Base-by-base conservation (phyloP, 2,888 invertebrate species). In the Chouioia cunea region DNA sequence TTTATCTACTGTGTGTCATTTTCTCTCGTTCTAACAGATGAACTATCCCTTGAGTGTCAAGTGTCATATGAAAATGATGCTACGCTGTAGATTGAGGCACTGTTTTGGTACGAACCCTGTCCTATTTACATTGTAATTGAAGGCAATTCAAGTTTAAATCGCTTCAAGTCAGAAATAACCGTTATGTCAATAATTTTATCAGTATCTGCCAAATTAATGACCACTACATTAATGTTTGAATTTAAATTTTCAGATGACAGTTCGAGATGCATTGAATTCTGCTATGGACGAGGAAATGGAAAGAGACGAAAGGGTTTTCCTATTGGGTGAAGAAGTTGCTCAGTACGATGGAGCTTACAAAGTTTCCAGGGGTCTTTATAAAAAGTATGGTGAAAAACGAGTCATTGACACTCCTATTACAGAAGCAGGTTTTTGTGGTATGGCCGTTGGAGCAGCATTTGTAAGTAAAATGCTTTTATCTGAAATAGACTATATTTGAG, bases 331-430 rank as follows among this genome's bases (percentile, higher is more conserved):
- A 86, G 99, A 99, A 88, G 99, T 99, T 0, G 99, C 98, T n/a
- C 92, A 94, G 86, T 99, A 98, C 82, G 98, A 99, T 84, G 99
- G 99, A 74, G 97, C 98, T 59, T 99, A 99, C 84, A 95, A 98
- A 93, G 94, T 99, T 36, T 93, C 92, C 72, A 89, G 89, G 86
- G 99, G 99, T 3, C 88, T 99, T 15, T 98, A 97, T 97, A 97
- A 97, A 86, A 99, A 99, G 83, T 98, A 96, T 85, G 99, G 99
- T 0, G 99, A 99, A 83, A 95, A 96, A 85, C 89, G 99, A 79
- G 93, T 99, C 8, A 93, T 97, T 71, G 99, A 99, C 85, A 99
- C 99, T 14, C 99, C 99, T 4, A 99, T 99, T 82, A 97, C 99
- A 0, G 99, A 99, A 89, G 92, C 94, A 88, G 99, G 99, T 0